Evolutionary conservation across 2,113 vertebrate genomes (phyloP), one percentile per base, ranked within the genome.

Genomic region (Xiphophorus maculatus): DNA sequence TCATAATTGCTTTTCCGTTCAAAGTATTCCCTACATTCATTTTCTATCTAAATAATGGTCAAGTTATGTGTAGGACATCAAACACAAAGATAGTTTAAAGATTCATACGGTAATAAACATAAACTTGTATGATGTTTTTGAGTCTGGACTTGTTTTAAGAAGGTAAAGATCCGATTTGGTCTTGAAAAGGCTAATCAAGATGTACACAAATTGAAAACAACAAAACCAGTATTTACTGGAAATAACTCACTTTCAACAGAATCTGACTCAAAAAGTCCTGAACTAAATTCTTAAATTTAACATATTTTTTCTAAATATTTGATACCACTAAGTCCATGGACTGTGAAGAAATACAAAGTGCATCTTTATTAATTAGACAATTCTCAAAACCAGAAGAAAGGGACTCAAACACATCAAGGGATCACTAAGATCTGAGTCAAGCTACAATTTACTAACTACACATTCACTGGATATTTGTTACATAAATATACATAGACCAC

Each of bases 361-460:
- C 71, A 73, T 17, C 54, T 66, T 72, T 65, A 60, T 22, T 65
- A 48, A 63, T 48, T 25, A 71, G 63, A 9, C 32, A 13, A 74
- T 69, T 87, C 61, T 5, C 5, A 67, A 1, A 0, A 32, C 51
- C 28, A 42, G 29, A 64, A 74, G 61, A 70, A 30, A 10, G 58
- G 58, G 58, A 68, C 61, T 72, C 48, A n/a, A 35, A 25, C 30
- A 4, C 35, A 63, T 51, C 63, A 17, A 37, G 29, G 69, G 37
- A 37, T 81, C 28, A 33, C 35, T 65, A 62, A 66, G 79, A 63
- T 13, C 28, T 13, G 72, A 17, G 42, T 51, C 32, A 70, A 77
- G 9, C 40, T 44, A 32, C 29, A 62, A 30, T 25, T 25, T 63
- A 44, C 63, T 63, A 17, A 17, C 37, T 58, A 30, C 35, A 72